These are phyloP conservation scores for Colius striatus DNA, from an alignment of 2,113 vertebrate species.

Conservation along the genomic window DNA sequence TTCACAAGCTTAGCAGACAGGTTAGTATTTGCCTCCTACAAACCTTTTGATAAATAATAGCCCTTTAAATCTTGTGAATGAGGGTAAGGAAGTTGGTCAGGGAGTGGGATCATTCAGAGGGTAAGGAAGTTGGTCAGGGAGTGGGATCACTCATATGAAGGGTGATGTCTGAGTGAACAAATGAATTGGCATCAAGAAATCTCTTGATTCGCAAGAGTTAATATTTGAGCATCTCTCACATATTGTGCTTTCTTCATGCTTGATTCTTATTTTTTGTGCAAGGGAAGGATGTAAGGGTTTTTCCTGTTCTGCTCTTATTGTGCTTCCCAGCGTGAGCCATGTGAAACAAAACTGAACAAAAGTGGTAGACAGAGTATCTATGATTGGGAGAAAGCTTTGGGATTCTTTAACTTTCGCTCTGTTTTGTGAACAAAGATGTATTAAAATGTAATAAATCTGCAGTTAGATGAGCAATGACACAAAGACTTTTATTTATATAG, in stretches of 20 bases:
- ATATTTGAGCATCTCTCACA: neutral
- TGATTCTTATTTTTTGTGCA: neutral
- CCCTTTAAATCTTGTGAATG: neutral
- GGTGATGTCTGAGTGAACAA: neutral
- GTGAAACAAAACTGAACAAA: neutral
- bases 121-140: neutral
- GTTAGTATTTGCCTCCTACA: neutral
- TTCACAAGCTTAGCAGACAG: neutral
- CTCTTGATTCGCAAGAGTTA: neutral
- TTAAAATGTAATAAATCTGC: neutral
- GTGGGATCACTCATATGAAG: neutral
- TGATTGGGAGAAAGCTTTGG: neutral
- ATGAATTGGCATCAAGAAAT: neutral
- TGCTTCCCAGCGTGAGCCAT: neutral
- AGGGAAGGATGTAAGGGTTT: neutral
- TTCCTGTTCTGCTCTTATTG: neutral
- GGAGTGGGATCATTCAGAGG: neutral
- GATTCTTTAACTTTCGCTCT: neutral
- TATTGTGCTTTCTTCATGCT: neutral
- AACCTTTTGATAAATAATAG: neutral
- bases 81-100: neutral
- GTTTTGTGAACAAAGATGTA: neutral
- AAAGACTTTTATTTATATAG: neutral
- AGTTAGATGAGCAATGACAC: neutral
- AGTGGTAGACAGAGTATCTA: neutral